These are phyloP conservation scores for Oconnorella tubifera DNA, from an alignment of 2,888 invertebrate species.

Conservation along the genomic window DNA sequence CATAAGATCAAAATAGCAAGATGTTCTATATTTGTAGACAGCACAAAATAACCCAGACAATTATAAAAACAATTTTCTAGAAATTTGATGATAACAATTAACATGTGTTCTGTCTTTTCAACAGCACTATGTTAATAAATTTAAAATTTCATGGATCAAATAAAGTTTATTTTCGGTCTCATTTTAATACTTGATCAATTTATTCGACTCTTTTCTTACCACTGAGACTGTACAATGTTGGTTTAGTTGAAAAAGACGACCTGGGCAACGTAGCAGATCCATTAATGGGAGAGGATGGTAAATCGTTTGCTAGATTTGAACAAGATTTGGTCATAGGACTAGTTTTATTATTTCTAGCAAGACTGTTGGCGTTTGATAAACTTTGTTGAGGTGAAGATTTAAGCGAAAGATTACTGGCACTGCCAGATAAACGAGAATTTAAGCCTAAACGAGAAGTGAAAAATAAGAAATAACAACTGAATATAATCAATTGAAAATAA, in stretches of 20 bases:
- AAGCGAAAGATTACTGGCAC: conserved; percentile 9
- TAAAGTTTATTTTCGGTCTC: no score
- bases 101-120: no score
- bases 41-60: no score
- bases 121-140: no score
- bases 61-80: no score
- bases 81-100: no score
- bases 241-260: background rate
- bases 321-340: conserved; percentile 14
- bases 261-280: background rate
- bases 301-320: conserved; percentile 11
- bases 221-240: background rate
- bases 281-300: background rate
- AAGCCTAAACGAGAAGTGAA: background rate
- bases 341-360: background rate
- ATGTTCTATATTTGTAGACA: no score
- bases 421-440: conserved; percentile 11
- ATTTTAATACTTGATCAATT: background rate
- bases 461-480: background rate
- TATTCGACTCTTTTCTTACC: background rate
- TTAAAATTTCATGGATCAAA: no score
- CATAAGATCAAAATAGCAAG: no score
- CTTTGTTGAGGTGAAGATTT: background rate
- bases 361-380: background rate
- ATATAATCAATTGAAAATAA: no score